Evolutionary conservation across 2,888 invertebrate genomes (phyloP).

Genomic region (Fragum whitleyi): DNA sequence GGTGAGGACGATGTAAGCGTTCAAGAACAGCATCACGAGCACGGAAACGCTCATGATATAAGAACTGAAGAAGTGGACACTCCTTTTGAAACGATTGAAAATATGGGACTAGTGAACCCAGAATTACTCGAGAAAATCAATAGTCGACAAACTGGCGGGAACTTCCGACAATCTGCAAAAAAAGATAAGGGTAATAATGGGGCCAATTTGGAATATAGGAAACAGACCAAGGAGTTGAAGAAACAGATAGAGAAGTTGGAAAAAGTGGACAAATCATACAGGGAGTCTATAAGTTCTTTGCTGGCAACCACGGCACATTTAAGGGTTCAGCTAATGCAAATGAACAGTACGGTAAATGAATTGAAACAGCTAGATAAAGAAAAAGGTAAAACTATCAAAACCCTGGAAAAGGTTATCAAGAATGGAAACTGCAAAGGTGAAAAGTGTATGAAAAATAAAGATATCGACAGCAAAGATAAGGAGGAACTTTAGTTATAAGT

Average conservation of each 20-base stretch:
- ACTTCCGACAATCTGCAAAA: neutral
- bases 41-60: neutral
- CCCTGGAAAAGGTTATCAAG: neutral
- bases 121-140: conserved; percentile 6
- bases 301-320: conserved; percentile 7
- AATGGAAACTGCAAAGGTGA: neutral
- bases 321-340: conserved; percentile 15
- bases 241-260: neutral
- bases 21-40: neutral
- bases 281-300: conserved; percentile 1
- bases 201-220: neutral
- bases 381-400: neutral
- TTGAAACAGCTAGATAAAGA: conserved; percentile 1
- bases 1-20: neutral
- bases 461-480: neutral
- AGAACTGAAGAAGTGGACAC: neutral
- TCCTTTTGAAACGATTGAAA: neutral
- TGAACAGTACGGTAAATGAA: neutral
- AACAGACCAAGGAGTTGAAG: neutral
- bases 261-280: conserved; percentile 4
- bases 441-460: neutral
- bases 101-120: neutral
- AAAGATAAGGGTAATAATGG: neutral
- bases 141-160: neutral
- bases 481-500: conserved; percentile 18